Conservation (phyloP, 2,888 invertebrate genomes). For the Dilophus febrilis region DNA sequence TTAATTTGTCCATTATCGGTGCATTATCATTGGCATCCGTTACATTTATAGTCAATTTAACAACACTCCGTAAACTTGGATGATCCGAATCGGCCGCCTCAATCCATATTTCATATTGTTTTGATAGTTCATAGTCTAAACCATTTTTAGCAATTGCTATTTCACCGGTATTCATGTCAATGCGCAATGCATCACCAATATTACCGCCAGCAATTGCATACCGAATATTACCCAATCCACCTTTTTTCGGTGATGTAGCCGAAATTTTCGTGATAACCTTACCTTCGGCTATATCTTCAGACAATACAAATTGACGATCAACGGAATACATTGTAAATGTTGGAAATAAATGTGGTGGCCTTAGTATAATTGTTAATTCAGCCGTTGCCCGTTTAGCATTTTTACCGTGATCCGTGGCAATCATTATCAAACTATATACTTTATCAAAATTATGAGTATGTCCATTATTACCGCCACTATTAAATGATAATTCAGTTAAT, state of each 20-base stretch:
- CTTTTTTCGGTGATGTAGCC: constrained; percentile 66
- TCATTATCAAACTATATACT: constrained; percentile 53
- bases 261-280: constrained; percentile 57
- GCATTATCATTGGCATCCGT: constrained; percentile 87
- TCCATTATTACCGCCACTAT: constrained; percentile 33
- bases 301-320: constrained; percentile 55
- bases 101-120: constrained; percentile 79
- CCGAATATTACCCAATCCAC: constrained; percentile 46
- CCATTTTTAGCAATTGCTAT: constrained; percentile 62
- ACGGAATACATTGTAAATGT: constrained; percentile 47
- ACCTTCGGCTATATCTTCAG: constrained; percentile 65
- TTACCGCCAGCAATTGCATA: constrained; percentile 91
- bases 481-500: constrained; percentile 42
- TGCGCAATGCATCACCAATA: constrained; percentile 66
- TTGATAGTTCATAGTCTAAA: constrained; percentile 69
- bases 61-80: constrained; percentile 62
- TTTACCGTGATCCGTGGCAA: constrained; percentile 65
- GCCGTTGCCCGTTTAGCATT: constrained; percentile 52
- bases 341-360: constrained; percentile 64
- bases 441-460: constrained; percentile 30
- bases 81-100: constrained; percentile 75
- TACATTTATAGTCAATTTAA: constrained; percentile 70
- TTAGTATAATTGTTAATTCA: constrained; percentile 58
- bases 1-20: constrained; percentile 59
- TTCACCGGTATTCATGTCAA: constrained; percentile 64